Percentiles rank a stretch among this genome's conserved stretches.
Evolutionary conservation across 2,113 vertebrate genomes (phyloP).

Genomic region (Cariama cristata): DNA sequence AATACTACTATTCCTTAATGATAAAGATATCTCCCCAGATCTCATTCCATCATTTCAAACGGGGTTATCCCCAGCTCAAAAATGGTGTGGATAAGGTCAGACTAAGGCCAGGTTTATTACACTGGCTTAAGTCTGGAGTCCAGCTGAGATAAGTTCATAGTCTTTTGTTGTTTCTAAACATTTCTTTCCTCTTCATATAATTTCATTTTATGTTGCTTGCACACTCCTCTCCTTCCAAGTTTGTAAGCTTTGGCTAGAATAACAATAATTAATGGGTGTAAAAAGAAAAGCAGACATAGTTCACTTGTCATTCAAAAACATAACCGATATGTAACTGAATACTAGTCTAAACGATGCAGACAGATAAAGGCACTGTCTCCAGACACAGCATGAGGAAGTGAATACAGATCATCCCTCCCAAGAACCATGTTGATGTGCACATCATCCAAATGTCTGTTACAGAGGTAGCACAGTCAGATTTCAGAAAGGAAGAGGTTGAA

Average conservation of each 20-base stretch:
- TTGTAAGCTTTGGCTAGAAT: background rate
- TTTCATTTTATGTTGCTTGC: background rate
- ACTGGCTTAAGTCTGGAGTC: background rate
- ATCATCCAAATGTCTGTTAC: background rate
- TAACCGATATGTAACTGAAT: background rate
- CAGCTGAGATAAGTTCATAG: background rate
- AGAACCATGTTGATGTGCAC: background rate
- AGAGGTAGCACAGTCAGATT: background rate
- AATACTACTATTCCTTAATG: background rate
- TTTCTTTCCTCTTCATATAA: background rate
- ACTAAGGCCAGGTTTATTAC: background rate
- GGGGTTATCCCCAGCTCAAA: background rate
- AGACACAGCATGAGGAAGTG: background rate
- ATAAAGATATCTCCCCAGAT: background rate
- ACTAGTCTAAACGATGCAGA: background rate
- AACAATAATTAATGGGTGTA: background rate
- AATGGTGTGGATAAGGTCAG: background rate
- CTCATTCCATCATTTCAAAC: background rate
- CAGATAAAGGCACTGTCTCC: background rate
- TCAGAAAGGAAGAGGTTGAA: background rate
- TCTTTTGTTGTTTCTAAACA: background rate
- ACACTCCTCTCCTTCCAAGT: background rate
- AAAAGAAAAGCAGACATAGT: background rate
- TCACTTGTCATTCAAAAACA: background rate
- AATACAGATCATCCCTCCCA: background rate